A percentile compares a stretch with the other conserved stretches of the same genome.
phyloP scores from a whole-genome alignment of 2,888 invertebrate genomes.

The Caenorhabditis becei region DNA sequence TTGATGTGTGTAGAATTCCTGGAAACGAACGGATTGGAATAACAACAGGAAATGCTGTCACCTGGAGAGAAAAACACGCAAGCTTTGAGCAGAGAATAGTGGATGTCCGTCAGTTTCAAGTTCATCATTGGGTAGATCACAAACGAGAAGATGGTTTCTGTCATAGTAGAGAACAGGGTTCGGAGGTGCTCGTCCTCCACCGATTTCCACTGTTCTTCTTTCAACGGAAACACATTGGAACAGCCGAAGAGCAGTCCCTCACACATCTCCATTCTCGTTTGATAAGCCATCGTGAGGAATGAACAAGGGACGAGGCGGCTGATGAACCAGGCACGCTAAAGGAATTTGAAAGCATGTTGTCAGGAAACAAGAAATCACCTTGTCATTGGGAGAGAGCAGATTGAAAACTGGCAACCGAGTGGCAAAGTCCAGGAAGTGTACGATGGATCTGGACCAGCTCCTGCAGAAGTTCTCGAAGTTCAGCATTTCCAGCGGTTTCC shows the following conservation, averaged over 20 bases:
- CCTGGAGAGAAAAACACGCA: conserved; percentile 65
- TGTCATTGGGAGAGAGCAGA: conserved; percentile 42
- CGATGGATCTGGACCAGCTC: conserved; percentile 63
- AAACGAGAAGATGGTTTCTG: conserved; percentile 57
- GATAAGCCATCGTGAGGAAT: conserved; percentile 63
- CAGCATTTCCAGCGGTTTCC: conserved; percentile 64
- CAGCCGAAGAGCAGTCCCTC: conserved; percentile 66
- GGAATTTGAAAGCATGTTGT: not conserved
- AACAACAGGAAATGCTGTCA: not conserved
- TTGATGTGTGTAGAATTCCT: conserved; percentile 32
- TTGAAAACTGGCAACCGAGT: conserved; percentile 63
- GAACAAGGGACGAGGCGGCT: conserved; percentile 63
- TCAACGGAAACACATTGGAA: conserved; percentile 66
- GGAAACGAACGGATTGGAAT: conserved; percentile 2
- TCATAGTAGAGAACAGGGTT: conserved; percentile 43
- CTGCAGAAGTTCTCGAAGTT: conserved; percentile 55
- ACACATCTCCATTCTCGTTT: conserved; percentile 60
- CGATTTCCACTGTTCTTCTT: conserved; percentile 47
- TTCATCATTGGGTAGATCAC: conserved; percentile 64
- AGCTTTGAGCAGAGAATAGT: conserved; percentile 64
- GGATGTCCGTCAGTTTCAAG: conserved; percentile 57
- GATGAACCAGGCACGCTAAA: conserved; percentile 61
- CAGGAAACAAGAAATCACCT: conserved; percentile 27
- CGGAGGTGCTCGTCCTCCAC: conserved; percentile 46
- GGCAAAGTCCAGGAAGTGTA: conserved; percentile 64